Evolutionary conservation across 1,140 invertebrate genomes (phyloP), one percentile per base, ranked within the genome.

Genomic region (Stegodyphus mimosarum): DNA sequence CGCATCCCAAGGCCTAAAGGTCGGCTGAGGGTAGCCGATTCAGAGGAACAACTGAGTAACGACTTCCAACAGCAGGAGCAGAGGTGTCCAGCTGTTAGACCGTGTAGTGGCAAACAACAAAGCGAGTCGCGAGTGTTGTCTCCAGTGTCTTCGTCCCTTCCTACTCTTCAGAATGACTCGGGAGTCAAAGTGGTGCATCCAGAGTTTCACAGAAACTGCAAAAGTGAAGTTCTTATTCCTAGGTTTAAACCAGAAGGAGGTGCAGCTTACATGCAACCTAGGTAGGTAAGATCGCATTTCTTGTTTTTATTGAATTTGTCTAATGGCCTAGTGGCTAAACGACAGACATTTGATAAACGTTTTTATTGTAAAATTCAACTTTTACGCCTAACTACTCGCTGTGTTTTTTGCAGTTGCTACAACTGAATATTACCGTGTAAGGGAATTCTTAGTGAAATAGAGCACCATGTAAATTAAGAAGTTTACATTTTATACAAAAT

Each of bases 1-100:
- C 76, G 83, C 33, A 87, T 87, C 50, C 86, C 86, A 7, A 6
- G 86, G 18, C 86, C 86, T n/a, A 87, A 80, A 49, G 50, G 50
- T 5, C 17, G 72, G 63, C 78, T 48, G 49, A 52, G 50, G 7
- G 11, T 72, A 3, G 51, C 79, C 1, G 78, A 87, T 7, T 49
- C 70, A 15, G 77, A 67, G 5, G 85, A 77, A 48, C 55, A 71
- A 5, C 49, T 77, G 7, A 50, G 33, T 18, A 73, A 64, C 13
- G 80, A 76, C 4, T 63, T 75, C 18, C 70, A 73, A 13, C 51
- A 17, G 48, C 64, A 60, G 55, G 55, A 60, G 51, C 18, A 67
- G 52, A 70, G 51, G 15, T 55, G 49, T 1, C 60, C 49, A n/a
- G 17, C 33, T 11, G n/a, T 52, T 7, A 15, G 51, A 17, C 3